Percentiles rank a stretch among this genome's conserved stretches.
Evolutionary conservation across 2,888 invertebrate genomes (phyloP).

Genomic region (Sclerodermus sp.): DNA sequence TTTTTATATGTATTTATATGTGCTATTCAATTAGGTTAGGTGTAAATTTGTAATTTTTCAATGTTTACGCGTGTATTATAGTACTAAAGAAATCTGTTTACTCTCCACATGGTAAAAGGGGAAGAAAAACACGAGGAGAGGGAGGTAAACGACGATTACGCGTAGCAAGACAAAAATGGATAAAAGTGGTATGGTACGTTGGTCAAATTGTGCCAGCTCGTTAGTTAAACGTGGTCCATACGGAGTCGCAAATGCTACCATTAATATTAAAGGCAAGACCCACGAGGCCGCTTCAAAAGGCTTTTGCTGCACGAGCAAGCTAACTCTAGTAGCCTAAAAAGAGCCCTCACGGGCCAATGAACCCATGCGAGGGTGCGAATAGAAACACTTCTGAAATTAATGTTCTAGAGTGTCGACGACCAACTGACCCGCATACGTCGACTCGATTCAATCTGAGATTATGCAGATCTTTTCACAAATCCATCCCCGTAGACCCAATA

Average conservation of each 20-base stretch:
- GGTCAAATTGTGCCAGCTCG: neutral
- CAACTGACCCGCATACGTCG: constrained; percentile 33
- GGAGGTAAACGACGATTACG: too few relatives aligned
- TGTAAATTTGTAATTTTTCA: too few relatives aligned
- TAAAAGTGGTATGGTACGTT: neutral
- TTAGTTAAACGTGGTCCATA: constrained; percentile 11
- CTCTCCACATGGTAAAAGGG: too few relatives aligned
- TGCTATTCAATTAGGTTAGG: too few relatives aligned
- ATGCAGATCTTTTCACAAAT: too few relatives aligned
- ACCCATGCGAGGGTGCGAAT: constrained; percentile 32
- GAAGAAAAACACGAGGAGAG: too few relatives aligned
- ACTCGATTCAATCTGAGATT: too few relatives aligned
- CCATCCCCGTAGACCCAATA: too few relatives aligned
- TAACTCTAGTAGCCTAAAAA: constrained; percentile 33
- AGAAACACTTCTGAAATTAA: constrained; percentile 43
- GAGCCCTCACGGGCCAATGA: constrained; percentile 30
- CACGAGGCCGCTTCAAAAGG: constrained; percentile 33
- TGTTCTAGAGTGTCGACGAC: constrained; percentile 41
- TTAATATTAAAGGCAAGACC: constrained; percentile 42
- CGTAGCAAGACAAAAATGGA: too few relatives aligned
- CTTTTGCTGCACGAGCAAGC: constrained; percentile 20
- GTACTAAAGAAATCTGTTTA: too few relatives aligned
- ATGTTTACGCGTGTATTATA: too few relatives aligned
- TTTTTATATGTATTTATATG: too few relatives aligned
- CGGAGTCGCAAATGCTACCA: constrained; percentile 38